Evolutionary conservation across 2,888 invertebrate species (phyloP).

Genomic region (Pecten maximus): DNA sequence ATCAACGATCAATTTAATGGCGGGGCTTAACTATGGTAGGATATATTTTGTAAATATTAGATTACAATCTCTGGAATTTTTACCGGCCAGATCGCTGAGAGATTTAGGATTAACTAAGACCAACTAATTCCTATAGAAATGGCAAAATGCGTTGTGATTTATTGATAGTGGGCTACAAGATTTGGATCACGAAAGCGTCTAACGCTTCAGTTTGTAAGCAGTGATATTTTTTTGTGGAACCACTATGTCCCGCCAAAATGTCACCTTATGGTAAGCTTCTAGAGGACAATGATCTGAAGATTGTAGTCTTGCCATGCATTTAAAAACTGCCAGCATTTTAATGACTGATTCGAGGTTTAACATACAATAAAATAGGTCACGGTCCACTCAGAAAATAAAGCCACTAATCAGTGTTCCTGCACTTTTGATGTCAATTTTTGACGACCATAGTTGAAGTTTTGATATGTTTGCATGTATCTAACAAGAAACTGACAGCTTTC

Average conservation of each 20-base stretch:
- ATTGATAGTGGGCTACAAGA: background rate
- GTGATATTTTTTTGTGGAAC: background rate
- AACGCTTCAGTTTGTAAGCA: background rate
- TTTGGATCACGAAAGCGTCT: background rate
- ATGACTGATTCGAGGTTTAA: background rate
- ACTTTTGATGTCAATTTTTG: no score
- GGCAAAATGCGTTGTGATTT: background rate
- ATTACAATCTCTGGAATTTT: background rate
- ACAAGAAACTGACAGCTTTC: background rate
- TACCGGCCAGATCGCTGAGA: background rate
- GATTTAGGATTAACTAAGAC: background rate
- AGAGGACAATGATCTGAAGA: background rate
- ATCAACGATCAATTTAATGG: no score
- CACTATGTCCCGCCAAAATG: background rate
- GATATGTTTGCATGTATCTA: background rate
- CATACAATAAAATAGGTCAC: background rate
- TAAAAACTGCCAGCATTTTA: background rate
- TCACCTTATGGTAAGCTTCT: background rate
- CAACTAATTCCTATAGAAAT: background rate
- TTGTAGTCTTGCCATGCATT: background rate
- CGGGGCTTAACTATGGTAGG: no score
- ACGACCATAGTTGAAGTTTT: no score
- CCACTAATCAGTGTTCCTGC: no score
- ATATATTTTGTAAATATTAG: background rate
- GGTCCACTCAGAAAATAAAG: no score